phyloP scores from a whole-genome alignment of 1,140 invertebrate genomes.

The Micrasema longulum region DNA sequence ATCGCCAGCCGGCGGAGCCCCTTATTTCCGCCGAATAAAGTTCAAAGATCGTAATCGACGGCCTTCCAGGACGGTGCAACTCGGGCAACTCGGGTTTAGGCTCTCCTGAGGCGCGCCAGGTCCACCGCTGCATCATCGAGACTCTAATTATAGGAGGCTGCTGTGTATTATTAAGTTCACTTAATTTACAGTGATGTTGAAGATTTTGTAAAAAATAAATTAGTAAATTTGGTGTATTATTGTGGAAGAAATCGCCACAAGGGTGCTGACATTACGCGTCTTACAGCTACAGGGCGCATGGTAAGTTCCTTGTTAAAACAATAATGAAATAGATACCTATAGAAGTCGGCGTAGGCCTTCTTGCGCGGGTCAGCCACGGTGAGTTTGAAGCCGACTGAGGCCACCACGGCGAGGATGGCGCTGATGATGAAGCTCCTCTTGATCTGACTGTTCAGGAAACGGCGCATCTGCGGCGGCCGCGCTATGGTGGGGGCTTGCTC shows the following conservation, averaged over 20 bases:
- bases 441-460: constrained; percentile 69
- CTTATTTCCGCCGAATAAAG: too few relatives aligned
- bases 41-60: too few relatives aligned
- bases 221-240: not conserved
- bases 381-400: constrained; percentile 66
- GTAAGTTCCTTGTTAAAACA: not conserved
- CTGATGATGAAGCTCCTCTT: constrained; percentile 69
- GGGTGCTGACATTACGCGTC: not conserved
- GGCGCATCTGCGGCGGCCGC: constrained; percentile 70
- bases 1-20: too few relatives aligned
- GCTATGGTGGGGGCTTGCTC: constrained; percentile 39
- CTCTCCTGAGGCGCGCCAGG: too few relatives aligned
- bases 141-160: not conserved
- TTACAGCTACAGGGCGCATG: too few relatives aligned
- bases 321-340: constrained; percentile 67
- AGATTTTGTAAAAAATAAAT: not conserved
- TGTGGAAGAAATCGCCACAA: not conserved
- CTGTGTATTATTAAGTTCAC: not conserved
- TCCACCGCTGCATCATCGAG: too few relatives aligned
- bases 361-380: constrained; percentile 69
- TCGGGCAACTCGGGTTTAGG: too few relatives aligned
- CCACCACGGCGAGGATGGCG: constrained; percentile 59
- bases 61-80: too few relatives aligned
- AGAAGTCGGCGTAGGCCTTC: constrained; percentile 74
- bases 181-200: not conserved